Conservation (phyloP, 1,140 invertebrate genomes). For the Micrasema longulum region DNA sequence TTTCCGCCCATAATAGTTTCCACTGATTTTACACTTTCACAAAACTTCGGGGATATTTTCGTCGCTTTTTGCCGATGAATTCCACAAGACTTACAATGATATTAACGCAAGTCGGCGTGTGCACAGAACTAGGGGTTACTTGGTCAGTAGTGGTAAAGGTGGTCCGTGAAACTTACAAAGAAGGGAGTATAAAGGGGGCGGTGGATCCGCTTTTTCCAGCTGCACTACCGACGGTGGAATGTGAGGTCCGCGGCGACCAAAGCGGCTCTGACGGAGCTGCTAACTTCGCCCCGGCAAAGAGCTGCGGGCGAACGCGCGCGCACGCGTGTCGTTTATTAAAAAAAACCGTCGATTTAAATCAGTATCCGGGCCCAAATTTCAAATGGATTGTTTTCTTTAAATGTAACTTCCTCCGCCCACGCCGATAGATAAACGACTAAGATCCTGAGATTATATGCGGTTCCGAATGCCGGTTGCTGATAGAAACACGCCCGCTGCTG, state of each 20-base stretch:
- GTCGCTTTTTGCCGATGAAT: background rate
- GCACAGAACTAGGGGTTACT: background rate
- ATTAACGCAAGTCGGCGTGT: background rate
- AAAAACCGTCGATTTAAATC: constrained; percentile 50
- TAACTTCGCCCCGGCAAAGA: constrained; percentile 29
- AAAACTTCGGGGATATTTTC: constrained; percentile 1
- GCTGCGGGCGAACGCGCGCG: constrained; percentile 27
- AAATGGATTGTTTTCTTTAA: constrained; percentile 53
- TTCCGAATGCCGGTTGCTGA: constrained; percentile 1
- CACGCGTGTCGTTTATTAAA: constrained; percentile 40
- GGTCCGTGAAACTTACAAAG: constrained; percentile 46
- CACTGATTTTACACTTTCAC: constrained; percentile 15
- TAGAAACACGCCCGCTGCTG: background rate
- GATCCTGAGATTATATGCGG: background rate
- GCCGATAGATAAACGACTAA: background rate
- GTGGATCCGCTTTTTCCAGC: constrained; percentile 46
- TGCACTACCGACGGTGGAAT: constrained; percentile 64
- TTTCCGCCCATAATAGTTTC: background rate
- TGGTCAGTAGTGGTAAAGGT: background rate
- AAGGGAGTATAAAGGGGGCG: constrained; percentile 48
- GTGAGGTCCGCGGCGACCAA: constrained; percentile 69
- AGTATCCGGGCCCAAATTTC: constrained; percentile 54
- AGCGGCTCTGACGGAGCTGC: constrained; percentile 65
- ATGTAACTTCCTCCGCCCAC: constrained; percentile 47
- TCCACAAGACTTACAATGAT: constrained; percentile 1